Percentiles rank a stretch among this genome's conserved stretches.
Conservation (phyloP, 2,113 vertebrate species). For the Cercopithecus mona region DNA sequence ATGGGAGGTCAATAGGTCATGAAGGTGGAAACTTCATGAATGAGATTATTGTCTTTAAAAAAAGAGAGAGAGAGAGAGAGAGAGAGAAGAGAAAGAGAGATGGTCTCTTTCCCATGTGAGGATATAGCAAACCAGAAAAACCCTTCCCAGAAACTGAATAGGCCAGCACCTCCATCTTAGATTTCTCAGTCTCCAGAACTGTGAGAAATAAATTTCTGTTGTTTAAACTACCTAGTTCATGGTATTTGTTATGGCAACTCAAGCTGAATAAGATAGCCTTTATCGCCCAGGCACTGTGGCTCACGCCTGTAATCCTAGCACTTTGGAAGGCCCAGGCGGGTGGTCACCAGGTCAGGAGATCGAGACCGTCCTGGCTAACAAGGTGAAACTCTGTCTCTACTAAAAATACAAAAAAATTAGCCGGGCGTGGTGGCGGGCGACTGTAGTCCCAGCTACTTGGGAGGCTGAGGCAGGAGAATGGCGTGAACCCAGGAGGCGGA, state of each 20-base stretch:
- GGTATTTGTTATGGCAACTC: not conserved
- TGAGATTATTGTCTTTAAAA: no score
- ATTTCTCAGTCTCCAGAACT: not conserved
- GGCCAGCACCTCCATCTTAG: no score
- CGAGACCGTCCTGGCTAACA: no score
- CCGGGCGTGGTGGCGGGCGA: fast-evolving
- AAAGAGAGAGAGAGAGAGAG: not conserved
- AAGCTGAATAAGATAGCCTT: not conserved
- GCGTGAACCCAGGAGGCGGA: no score
- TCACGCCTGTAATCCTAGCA: no score
- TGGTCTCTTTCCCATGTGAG: not conserved
- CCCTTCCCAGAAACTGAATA: not conserved
- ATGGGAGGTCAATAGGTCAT: not conserved
- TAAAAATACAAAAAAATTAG: no score
- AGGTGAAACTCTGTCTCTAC: no score
- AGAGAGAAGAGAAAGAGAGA: not conserved
- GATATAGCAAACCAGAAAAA: not conserved
- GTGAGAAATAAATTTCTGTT: not conserved
- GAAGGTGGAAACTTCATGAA: no score
- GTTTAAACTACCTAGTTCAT: not conserved
- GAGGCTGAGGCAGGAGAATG: no score
- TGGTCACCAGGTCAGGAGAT: no score
- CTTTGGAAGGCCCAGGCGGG: no score
- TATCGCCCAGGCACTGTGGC: not conserved
- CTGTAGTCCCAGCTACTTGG: no score